These are phyloP conservation scores for Eumaeus atala DNA, from an alignment of 1,140 invertebrate species.

Conservation along the genomic window DNA sequence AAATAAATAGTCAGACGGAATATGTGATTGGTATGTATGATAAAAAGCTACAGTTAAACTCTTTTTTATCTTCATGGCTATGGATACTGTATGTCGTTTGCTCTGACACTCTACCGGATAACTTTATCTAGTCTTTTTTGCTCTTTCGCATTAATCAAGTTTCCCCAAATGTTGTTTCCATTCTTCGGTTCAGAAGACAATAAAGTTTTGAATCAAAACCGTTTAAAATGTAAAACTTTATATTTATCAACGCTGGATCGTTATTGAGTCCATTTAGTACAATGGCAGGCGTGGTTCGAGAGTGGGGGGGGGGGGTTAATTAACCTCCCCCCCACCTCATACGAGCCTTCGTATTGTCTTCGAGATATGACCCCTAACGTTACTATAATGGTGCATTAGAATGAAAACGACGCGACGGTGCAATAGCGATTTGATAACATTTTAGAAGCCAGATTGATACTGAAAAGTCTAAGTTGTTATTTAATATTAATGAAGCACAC, in stretches of 20 bases:
- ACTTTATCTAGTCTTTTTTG: too few species aligned
- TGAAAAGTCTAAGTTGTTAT: background rate
- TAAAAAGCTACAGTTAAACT: too few species aligned
- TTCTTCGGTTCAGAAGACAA: background rate
- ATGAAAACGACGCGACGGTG: slow-evolving; percentile 11
- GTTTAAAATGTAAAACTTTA: slow-evolving; percentile 8
- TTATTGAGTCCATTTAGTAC: slow-evolving; percentile 14
- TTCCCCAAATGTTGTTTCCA: too few species aligned
- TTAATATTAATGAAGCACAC: too few species aligned
- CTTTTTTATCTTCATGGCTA: too few species aligned
- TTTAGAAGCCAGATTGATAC: background rate
- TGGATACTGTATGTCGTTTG: too few species aligned
- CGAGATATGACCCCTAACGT: slow-evolving; percentile 26
- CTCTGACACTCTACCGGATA: too few species aligned
- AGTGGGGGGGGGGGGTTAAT: slow-evolving; percentile 28
- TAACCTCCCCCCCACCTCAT: slow-evolving; percentile 18
- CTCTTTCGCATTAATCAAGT: too few species aligned
- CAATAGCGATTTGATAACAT: background rate
- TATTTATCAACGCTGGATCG: slow-evolving; percentile 7
- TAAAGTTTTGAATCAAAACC: slow-evolving; percentile 2
- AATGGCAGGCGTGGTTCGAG: slow-evolving; percentile 29
- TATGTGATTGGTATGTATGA: too few species aligned
- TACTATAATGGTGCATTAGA: slow-evolving; percentile 15
- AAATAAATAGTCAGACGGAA: too few species aligned
- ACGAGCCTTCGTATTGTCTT: slow-evolving; percentile 26